Conservation (phyloP, 2,797 vertebrate genomes). For the Amblyraja radiata region DNA sequence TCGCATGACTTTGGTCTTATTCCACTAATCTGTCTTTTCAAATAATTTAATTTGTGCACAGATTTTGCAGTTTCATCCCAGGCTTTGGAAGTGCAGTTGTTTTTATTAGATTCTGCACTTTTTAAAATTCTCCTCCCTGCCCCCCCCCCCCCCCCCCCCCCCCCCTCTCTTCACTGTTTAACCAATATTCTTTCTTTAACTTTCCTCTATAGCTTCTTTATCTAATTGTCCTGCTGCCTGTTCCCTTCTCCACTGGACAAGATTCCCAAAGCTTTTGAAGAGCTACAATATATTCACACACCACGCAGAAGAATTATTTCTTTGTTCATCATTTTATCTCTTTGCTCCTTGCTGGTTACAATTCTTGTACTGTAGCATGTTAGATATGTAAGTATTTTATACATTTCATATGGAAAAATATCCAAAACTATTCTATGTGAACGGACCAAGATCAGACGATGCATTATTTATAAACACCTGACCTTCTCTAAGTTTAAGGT, state of each 20-base stretch:
- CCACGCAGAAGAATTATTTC: constrained; percentile 58
- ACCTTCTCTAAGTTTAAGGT: neutral
- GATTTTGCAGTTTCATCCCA: neutral
- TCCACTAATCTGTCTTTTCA: constrained; percentile 2
- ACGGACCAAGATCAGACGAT: neutral
- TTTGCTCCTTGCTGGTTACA: constrained; percentile 44
- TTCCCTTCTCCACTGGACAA: constrained; percentile 57
- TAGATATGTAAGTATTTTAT: constrained; percentile 16
- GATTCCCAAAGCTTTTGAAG: constrained; percentile 54
- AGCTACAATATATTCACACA: constrained; percentile 50
- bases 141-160: too few relatives aligned
- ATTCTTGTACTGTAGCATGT: constrained; percentile 28
- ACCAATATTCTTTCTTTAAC: constrained; percentile 51
- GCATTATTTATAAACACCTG: neutral
- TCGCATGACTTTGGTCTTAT: neutral
- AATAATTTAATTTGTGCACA: neutral
- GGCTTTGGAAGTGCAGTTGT: constrained; percentile 30
- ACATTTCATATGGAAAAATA: neutral
- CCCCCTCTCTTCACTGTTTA: neutral
- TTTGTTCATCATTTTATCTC: constrained; percentile 55
- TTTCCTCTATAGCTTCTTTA: constrained; percentile 71
- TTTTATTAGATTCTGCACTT: constrained; percentile 54
- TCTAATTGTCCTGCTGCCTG: constrained; percentile 62
- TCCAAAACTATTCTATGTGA: neutral
- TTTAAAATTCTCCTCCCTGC: neutral